Percentiles rank a stretch among this genome's conserved stretches.
phyloP scores from a whole-genome alignment of 2,113 vertebrate genomes.

The Hippocampus guttulatus region DNA sequence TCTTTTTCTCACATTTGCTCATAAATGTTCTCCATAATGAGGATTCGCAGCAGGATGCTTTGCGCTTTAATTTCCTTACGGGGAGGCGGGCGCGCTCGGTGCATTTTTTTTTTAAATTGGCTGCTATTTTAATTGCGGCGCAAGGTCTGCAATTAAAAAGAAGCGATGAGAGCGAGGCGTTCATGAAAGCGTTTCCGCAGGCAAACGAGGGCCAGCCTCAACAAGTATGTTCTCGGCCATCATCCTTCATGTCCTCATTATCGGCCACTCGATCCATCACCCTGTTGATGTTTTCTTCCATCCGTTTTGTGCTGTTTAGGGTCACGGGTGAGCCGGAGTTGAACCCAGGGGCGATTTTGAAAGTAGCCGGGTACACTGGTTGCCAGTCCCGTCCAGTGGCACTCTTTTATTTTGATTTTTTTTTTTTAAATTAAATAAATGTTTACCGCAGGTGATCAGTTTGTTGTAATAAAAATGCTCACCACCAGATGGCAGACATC shows the following conservation, averaged over 20 bases:
- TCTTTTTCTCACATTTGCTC: constrained; percentile 40
- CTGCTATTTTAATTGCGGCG: constrained; percentile 36
- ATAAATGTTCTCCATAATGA: constrained; percentile 54
- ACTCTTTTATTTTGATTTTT: too few species aligned
- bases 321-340: too few species aligned
- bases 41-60: constrained; percentile 48
- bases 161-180: not conserved
- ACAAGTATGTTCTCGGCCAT: not conserved
- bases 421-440: too few species aligned
- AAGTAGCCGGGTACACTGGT: too few species aligned
- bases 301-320: too few species aligned
- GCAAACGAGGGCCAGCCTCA: not conserved
- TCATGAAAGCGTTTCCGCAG: not conserved
- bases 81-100: constrained; percentile 26
- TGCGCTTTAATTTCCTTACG: constrained; percentile 47
- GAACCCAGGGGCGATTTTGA: too few species aligned
- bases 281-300: too few species aligned
- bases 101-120: constrained; percentile 35
- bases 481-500: too few species aligned
- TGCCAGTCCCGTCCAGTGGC: too few species aligned
- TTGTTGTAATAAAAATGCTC: too few species aligned
- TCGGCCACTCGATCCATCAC: not conserved
- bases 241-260: not conserved
- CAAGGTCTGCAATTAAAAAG: constrained; percentile 42
- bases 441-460: too few species aligned